These are phyloP conservation scores for Lasiurus cinereus DNA, from an alignment of 2,113 vertebrate species.

Conservation along the genomic window DNA sequence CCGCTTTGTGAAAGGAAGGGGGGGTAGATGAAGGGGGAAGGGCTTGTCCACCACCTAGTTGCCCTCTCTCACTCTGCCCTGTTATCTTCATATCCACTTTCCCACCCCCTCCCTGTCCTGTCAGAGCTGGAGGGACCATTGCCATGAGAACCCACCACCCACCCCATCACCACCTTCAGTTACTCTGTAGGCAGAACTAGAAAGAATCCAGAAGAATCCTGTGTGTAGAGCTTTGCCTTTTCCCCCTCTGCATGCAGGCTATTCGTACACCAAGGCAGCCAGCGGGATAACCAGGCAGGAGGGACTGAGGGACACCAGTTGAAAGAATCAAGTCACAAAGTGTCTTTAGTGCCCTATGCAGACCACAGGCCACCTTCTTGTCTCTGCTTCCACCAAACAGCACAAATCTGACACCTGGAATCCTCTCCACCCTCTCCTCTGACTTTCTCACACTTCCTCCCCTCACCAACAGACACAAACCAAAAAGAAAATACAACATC, in stretches of 20 bases:
- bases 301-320: fast-evolving
- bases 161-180: fast-evolving
- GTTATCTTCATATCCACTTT: too few relatives aligned
- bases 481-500: not conserved
- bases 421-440: not conserved
- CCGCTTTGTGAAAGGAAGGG: not conserved
- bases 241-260: not conserved
- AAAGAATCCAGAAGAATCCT: not conserved
- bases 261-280: not conserved
- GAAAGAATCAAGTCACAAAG: not conserved
- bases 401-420: too few relatives aligned
- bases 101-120: not conserved
- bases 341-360: not conserved
- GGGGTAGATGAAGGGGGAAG: not conserved
- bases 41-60: fast-evolving
- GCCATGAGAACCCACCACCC: not conserved
- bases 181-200: not conserved
- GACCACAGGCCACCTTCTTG: not conserved
- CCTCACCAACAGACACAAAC: not conserved
- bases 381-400: not conserved
- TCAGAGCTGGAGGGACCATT: not conserved
- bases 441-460: not conserved
- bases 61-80: not conserved
- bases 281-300: not conserved
- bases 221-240: not conserved